Evolutionary conservation across 2,888 invertebrate genomes (phyloP).

Genomic region (Ethmia dodecea): DNA sequence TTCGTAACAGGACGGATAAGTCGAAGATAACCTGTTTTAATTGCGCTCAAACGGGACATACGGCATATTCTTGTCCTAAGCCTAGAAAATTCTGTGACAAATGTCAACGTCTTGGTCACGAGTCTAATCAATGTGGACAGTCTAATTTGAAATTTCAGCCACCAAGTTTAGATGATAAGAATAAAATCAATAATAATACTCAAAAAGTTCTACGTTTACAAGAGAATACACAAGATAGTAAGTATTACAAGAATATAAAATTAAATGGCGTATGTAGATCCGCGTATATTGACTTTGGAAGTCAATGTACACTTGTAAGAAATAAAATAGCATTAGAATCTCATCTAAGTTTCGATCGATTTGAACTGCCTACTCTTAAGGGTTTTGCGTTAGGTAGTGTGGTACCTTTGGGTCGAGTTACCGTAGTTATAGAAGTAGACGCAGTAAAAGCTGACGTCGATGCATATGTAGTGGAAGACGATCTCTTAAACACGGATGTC

Average conservation of each 20-base stretch:
- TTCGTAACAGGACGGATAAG: not conserved
- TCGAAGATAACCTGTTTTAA: not conserved
- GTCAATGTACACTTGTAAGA: slow-evolving; percentile 13
- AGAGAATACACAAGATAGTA: slow-evolving; percentile 1
- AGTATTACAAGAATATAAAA: slow-evolving; percentile 10
- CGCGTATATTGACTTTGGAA: slow-evolving; percentile 15
- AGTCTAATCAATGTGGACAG: not conserved
- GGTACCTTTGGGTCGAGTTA: slow-evolving; percentile 3
- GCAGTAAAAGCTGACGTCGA: slow-evolving; percentile 6
- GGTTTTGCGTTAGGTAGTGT: slow-evolving; percentile 9
- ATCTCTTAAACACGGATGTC: slow-evolving; percentile 8
- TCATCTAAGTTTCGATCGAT: not conserved
- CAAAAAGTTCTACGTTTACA: not conserved
- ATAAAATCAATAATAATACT: not conserved
- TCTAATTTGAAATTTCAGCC: not conserved
- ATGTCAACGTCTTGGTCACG: slow-evolving; percentile 3
- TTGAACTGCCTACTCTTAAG: slow-evolving; percentile 8
- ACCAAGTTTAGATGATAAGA: not conserved
- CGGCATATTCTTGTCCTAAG: not conserved
- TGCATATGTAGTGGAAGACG: slow-evolving; percentile 7
- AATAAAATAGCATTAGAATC: not conserved
- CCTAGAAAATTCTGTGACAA: slow-evolving; percentile 1
- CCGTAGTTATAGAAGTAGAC: slow-evolving; percentile 6
- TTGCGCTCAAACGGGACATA: not conserved
- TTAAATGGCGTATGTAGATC: slow-evolving; percentile 5